Base-by-base conservation (phyloP, 2,797 vertebrate genomes). In the Toxotes lorentzi region DNA sequence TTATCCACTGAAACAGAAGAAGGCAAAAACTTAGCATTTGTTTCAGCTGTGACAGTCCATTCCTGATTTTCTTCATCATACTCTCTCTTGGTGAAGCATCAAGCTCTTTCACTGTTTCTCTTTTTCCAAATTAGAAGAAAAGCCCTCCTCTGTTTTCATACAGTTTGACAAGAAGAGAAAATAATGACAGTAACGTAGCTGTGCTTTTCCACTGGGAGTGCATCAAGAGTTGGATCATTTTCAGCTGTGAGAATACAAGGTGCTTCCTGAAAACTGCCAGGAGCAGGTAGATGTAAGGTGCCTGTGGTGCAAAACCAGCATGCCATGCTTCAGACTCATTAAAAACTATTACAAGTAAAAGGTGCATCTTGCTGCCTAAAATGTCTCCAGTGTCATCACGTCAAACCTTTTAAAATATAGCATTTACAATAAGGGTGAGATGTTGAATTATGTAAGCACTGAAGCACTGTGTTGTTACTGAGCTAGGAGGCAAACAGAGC, bases 301-400 rank as follows among this genome's bases (percentile, higher is more conserved):
- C 81, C 81, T 81, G 72, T 70, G 51, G 79, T 24, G 24, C 32
- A 50, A 67, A 65, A 66, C 11, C 62, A 69, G 53, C 48, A 43
- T 17, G 43, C 61, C 51, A 5, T 30, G 34, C 64, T 74, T 84
- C 63, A 73, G 45, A 70, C 58, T 84, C 84, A 85, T 84, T 77
- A 74, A 70, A 79, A 77, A 67, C 61, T 62, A 82, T 85, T 79
- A 82, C 35, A n/a, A 1, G 24, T 59, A 68, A 73, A 84, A 19
- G 53, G 11, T 56, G 51, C 59, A 58, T 56, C 53, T 27, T 47
- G 24, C 30, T 54, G 41, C 51, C 53, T 76, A n/a, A 77, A 78
- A 66, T 12, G n/a, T 61, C 63, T 75, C 64, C 21, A n/a, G 27
- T 45, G 71, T 23, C 48, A 77, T 70, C 41, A 24, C 5, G 50